Evolutionary conservation across 2,797 vertebrate species (phyloP).

Genomic region (Anas georgica): DNA sequence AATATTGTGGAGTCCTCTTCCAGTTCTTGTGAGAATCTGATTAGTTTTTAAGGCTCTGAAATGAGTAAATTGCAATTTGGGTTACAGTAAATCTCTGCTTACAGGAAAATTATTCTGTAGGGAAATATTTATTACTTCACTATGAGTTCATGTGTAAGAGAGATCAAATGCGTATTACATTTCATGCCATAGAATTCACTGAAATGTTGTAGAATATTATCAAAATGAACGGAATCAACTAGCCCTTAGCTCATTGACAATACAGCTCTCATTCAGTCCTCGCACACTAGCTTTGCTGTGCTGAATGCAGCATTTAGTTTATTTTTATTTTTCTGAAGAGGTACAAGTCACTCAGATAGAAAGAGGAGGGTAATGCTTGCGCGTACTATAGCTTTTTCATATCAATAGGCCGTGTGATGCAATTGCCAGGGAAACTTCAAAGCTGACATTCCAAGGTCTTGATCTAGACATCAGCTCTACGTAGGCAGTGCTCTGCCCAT

Average conservation of each 20-base stretch:
- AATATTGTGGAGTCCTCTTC: not conserved
- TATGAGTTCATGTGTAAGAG: not conserved
- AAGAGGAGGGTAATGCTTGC: not conserved
- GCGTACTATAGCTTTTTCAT: not conserved
- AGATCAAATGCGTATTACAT: conserved; percentile 23
- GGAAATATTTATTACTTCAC: conserved; percentile 42
- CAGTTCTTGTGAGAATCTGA: not conserved
- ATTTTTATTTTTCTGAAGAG: not conserved
- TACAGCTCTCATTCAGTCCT: not conserved
- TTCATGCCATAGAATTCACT: not conserved
- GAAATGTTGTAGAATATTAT: not conserved
- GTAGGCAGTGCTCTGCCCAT: not conserved
- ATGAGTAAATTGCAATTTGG: conserved; percentile 21
- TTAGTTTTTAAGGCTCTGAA: conserved; percentile 6
- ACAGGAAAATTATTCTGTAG: conserved; percentile 6
- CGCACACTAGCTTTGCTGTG: not conserved
- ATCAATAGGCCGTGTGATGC: not conserved
- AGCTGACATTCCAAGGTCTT: conserved; percentile 41
- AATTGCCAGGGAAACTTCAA: not conserved
- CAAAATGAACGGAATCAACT: not conserved
- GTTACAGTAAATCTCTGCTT: conserved; percentile 41
- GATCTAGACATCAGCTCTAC: not conserved
- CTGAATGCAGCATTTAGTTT: not conserved
- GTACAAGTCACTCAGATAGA: not conserved
- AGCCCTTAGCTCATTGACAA: not conserved